Evolutionary conservation across 2,113 vertebrate species (phyloP), one percentile per base, ranked within the genome.

Genomic region (Hemichromis elongatus): DNA sequence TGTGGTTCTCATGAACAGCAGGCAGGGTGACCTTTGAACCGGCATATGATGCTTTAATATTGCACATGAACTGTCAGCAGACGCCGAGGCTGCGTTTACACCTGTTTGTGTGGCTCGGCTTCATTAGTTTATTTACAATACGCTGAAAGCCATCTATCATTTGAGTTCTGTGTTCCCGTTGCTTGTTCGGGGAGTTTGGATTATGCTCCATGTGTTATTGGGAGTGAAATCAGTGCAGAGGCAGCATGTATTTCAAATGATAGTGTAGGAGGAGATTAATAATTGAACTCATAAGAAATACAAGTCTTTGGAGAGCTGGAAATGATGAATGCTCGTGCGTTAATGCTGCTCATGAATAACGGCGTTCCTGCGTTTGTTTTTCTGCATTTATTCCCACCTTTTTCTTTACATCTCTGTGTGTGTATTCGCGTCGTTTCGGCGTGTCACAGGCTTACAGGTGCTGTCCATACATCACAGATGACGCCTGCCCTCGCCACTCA

Each of bases 21-120:
- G 94, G 92, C 90, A 61, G 56, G 40, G 80, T 93, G 93, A 95
- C 92, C 93, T 92, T 91, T 93, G 94, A 93, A 92, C 93, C 81
- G 13, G 59, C 87, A 85, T 90, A 90, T 85, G 89, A 94, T 90
- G 89, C 89, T 85, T 92, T 93, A 90, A 93, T 94, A 92, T 90
- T 90, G 83, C 87, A 89, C 88, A 63, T 87, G 79, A 90, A 79
- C 68, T 81, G 26, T 80, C 52, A 91, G 84, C 82, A 86, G 84
- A 82, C 57, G 73, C 26, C 4, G 3, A 70, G 52, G 53, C 88
- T 86, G 77, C 86, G 45, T 68, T 45, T 86, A 88, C 90, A 90
- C 93, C 90, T 90, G 93, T 88, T 92, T 86, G 88, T 70, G 66
- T 79, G 55, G n/a, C 18, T 30, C 8, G 2, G 16, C 24, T 21